Percentiles rank a stretch among this genome's conserved stretches.
Evolutionary conservation across 2,797 vertebrate genomes (phyloP).

Genomic region (Peromyscus nudipes): DNA sequence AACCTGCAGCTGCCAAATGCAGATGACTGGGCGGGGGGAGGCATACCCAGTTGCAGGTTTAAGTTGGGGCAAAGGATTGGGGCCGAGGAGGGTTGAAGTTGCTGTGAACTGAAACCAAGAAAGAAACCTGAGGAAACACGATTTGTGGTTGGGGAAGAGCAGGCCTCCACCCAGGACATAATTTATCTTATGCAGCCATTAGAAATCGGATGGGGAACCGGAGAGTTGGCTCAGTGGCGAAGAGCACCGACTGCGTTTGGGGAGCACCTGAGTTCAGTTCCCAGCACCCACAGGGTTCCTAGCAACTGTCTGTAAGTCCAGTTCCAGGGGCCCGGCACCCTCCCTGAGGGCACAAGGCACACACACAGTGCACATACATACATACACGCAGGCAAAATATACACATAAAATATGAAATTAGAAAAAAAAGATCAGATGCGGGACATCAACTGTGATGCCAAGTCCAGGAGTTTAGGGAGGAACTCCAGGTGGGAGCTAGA

Average conservation of each 20-base stretch:
- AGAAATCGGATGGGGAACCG: not conserved
- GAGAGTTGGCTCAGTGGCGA: too few relatives aligned
- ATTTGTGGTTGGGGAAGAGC: not conserved
- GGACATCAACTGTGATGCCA: not conserved
- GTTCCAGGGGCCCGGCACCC: not conserved
- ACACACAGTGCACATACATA: not conserved
- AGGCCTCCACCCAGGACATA: not conserved
- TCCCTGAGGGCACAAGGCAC: not conserved
- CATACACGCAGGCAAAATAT: not conserved
- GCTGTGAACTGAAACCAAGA: not conserved
- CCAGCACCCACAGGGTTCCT: not conserved
- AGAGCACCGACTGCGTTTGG: not conserved
- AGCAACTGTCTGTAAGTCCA: not conserved
- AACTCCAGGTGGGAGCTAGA: not conserved
- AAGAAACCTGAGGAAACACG: conserved; percentile 24
- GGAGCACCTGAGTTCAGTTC: not conserved
- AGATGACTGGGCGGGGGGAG: not conserved
- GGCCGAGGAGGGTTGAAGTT: not conserved
- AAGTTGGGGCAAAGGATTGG: not conserved
- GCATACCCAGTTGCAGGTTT: not conserved
- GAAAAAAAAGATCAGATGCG: not conserved
- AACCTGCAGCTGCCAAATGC: not conserved
- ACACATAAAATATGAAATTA: not conserved
- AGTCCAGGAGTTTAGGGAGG: not conserved
- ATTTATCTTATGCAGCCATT: not conserved